These are phyloP conservation scores for Anastatus disparis DNA, from an alignment of 1,140 invertebrate genomes.

Conservation along the genomic window DNA sequence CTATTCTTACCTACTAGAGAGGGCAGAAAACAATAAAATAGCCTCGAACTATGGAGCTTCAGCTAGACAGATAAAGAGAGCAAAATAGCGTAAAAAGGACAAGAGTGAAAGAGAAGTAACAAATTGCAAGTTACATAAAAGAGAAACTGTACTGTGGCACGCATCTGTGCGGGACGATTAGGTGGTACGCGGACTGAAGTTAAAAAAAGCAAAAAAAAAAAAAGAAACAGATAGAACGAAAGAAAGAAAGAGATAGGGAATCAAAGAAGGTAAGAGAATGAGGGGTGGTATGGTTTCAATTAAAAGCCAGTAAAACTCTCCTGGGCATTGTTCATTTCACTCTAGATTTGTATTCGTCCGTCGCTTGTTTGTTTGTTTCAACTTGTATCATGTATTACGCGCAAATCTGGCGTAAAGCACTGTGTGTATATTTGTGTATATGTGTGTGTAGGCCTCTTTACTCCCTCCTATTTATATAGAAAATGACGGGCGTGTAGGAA, in stretches of 20 bases:
- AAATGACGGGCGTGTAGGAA: too few relatives aligned
- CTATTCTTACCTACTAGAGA: too few relatives aligned
- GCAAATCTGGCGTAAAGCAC: conserved; percentile 1
- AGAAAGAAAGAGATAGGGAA: conserved; percentile 20
- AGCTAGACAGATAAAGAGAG: neutral
- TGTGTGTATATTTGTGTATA: neutral
- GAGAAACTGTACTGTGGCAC: neutral
- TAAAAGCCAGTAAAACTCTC: conserved; percentile 66
- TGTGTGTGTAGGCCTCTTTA: too few relatives aligned
- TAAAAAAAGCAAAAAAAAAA: neutral
- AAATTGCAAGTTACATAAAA: neutral
- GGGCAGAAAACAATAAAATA: neutral
- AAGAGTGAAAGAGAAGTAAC: neutral
- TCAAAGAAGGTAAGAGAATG: conserved; percentile 26
- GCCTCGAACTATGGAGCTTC: neutral
- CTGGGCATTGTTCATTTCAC: conserved; percentile 66
- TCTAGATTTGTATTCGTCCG: conserved; percentile 48
- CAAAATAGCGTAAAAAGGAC: neutral
- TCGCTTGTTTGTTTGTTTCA: too few relatives aligned
- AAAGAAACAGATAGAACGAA: neutral
- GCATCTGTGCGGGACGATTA: conserved; percentile 40
- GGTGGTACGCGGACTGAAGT: neutral
- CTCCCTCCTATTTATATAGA: too few relatives aligned
- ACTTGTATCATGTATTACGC: neutral
- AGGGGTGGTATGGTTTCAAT: conserved; percentile 61